These are phyloP conservation scores for Chaetophractus vellerosus DNA, from an alignment of 2,797 vertebrate species.

Conservation along the genomic window DNA sequence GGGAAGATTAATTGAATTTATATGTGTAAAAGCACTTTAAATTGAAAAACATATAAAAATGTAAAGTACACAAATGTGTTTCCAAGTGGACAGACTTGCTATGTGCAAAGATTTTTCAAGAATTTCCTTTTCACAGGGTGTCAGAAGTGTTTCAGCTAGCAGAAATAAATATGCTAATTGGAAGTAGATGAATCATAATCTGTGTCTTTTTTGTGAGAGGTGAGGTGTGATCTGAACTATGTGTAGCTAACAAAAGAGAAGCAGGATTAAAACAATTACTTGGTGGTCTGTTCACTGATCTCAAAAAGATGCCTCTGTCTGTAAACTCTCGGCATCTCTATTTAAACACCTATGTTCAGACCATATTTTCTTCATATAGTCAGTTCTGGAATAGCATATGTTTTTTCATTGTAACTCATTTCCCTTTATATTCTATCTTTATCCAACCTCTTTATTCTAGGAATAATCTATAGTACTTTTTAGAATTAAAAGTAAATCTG, in stretches of 20 bases:
- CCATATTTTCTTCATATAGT: background rate
- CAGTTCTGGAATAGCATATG: slow-evolving; percentile 41
- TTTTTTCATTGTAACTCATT: background rate
- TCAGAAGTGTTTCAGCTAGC: slow-evolving; percentile 80
- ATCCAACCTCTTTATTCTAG: background rate
- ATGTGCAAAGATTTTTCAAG: slow-evolving; percentile 80
- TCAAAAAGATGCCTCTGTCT: background rate
- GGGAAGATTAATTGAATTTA: slow-evolving; percentile 75
- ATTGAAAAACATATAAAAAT: slow-evolving; percentile 73
- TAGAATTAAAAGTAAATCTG: background rate
- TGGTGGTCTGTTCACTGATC: background rate
- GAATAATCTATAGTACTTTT: background rate
- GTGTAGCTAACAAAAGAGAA: slow-evolving; percentile 64
- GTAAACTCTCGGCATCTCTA: background rate
- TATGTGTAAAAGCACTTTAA: slow-evolving; percentile 74
- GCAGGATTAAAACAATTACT: slow-evolving; percentile 68
- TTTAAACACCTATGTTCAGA: background rate
- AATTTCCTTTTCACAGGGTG: slow-evolving; percentile 80
- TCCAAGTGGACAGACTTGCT: slow-evolving; percentile 81
- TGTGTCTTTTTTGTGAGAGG: slow-evolving; percentile 66
- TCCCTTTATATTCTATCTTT: slow-evolving; percentile 38
- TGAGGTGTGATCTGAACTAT: slow-evolving; percentile 69
- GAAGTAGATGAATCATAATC: slow-evolving; percentile 77
- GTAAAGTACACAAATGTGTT: slow-evolving; percentile 72
- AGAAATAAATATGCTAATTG: slow-evolving; percentile 83